Base-by-base conservation (phyloP, 2,797 vertebrate genomes). In the Dendrocincla tyrannina region DNA sequence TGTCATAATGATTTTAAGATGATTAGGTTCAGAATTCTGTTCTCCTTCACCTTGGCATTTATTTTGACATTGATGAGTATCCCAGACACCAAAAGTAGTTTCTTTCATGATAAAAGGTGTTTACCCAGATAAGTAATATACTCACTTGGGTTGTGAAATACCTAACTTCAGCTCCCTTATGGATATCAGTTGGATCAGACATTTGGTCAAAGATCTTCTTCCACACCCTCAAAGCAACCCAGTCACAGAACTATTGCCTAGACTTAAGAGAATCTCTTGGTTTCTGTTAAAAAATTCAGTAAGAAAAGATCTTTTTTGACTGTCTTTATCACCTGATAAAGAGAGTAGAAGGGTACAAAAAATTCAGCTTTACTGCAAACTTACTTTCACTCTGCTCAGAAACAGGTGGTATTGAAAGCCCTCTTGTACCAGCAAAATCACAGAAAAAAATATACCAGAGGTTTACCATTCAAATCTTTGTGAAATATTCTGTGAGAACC, bases 301-400 rank as follows among this genome's bases (percentile, higher is more conserved):
- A 56, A 62, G 28, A 44, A 6, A 58, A n/a, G 20, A 58, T 27
- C 27, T 7, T 68, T 92, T 68, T 62, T 67, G 3, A 32, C 19
- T 37, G 15, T 35, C 3, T 64, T 75, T 66, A 15, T 67, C 15
- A 11, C 11, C 10, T 0, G 0, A 37, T 42, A 56, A 55, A 62
- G 0, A 68, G 13, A 69, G 53, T 7, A 64, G 23, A 77, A 80
- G 30, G 7, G 62, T 37, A 25, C 9, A 19, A 74, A 77, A n/a
- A 77, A 49, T 55, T 74, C 15, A 44, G 8, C 16, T 52, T 88
- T 69, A 60, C 13, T 49, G 24, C 5, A 73, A 39, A 25, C 12
- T 5, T 44, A 3, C 15, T 69, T 79, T 60, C 15, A 32, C 2
- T 89, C 7, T 72, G 3, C 17, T 76, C 49, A 23, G 16, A 84